Evolutionary conservation across 2,797 vertebrate genomes (phyloP), one percentile per base, ranked within the genome.

Genomic region (Telmatherina bonti): DNA sequence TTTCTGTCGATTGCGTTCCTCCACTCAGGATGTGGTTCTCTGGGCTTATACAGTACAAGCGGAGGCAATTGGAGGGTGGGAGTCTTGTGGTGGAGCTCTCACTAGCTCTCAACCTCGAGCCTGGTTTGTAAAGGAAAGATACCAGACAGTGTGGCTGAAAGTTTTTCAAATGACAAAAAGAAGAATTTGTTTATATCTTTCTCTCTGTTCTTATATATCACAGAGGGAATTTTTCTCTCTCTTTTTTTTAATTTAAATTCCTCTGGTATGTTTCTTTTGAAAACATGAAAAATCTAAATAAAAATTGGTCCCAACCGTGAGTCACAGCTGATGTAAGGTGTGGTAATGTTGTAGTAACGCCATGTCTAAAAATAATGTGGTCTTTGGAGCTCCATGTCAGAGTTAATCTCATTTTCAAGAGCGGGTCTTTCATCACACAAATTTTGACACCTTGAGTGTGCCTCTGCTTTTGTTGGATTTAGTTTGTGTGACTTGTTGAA

Each of bases 11-110:
- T 91, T 87, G 90, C 86, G 82, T 92, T 92, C 90, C 88, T 89
- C 81, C 88, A 82, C 82, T 86, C 92, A 94, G 94, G 94, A 94
- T 94, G 94, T 95, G 94, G 94, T 94, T 93, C 92, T 92, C 76
- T 80, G 85, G 88, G 90, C 92, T 93, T 86, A 81, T 90, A 78
- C 90, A 83, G 91, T 90, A 90, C 89, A 85, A 90, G 92, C 88
- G 76, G 77, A 84, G 88, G 90, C 92, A 91, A 91, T 85, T 87
- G 86, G 86, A 86, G 87, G 89, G 90, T 89, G 88, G 90, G 90
- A 89, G 92, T 88, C 85, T 87, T 94, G 93, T 74, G 93, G 93
- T 89, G 84, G 73, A 77, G 79, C 86, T 89, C 82, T 91, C 81
- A 81, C 90, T 90, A 70, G 72, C 80, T 88, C 86, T 87, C 86